A percentile compares a stretch with the other conserved stretches of the same genome.
Evolutionary conservation across 1,140 invertebrate genomes (phyloP).

Genomic region (Pogonognathellus flavescens): DNA sequence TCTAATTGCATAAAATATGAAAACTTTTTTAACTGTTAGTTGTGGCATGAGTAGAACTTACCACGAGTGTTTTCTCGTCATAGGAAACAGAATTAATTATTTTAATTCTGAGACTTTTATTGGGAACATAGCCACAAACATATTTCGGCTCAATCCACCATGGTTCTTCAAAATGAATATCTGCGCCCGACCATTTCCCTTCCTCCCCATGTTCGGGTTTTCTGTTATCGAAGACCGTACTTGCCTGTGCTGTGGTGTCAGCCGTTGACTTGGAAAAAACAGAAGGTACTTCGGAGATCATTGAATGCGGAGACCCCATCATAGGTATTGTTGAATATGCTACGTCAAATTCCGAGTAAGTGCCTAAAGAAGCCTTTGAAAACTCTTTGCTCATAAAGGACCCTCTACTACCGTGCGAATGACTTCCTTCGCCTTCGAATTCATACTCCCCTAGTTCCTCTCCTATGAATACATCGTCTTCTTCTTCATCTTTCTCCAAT

Average conservation of each 20-base stretch:
- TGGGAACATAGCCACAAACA: constrained; percentile 18
- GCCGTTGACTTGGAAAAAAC: not conserved
- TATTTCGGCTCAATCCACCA: constrained; percentile 38
- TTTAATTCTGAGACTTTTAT: not conserved
- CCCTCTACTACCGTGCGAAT: too few species aligned
- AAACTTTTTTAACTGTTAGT: too few species aligned
- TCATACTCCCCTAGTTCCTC: not conserved
- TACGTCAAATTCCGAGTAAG: not conserved
- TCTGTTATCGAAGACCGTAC: not conserved
- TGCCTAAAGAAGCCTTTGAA: not conserved
- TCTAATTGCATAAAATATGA: too few species aligned
- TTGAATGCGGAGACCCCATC: not conserved
- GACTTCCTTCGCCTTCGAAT: not conserved
- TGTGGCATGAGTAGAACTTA: too few species aligned
- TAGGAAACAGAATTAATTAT: constrained; percentile 55
- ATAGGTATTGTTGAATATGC: not conserved
- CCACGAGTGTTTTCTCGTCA: constrained; percentile 48
- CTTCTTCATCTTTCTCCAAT: not conserved
- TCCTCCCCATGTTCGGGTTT: not conserved
- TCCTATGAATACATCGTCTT: not conserved
- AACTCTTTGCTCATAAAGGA: too few species aligned
- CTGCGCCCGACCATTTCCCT: not conserved
- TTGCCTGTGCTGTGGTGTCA: not conserved
- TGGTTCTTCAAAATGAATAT: not conserved
- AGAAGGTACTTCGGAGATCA: not conserved